Evolutionary conservation across 2,888 invertebrate genomes (phyloP), one percentile per base, ranked within the genome.

Genomic region (Alloscopus bannaensis): DNA sequence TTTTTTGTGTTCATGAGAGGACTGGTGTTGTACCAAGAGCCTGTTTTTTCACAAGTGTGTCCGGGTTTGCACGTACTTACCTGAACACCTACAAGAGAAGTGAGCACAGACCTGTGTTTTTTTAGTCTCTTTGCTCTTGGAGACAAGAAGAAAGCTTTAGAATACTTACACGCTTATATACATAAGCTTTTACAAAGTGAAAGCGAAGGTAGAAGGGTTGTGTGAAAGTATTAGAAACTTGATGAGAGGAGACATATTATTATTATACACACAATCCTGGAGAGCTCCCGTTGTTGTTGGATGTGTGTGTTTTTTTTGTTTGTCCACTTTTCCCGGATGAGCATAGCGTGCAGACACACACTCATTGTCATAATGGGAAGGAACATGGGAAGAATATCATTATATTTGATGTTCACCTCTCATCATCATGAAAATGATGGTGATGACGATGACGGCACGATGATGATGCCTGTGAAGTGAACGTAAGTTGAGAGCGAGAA

Each of bases 321-420:
- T 75, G 66, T 47, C 75, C 75, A 66, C 29, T 75, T 66, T 60
- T 29, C 29, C 29, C 36, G 3, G 8, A 18, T 3, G 2, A 18
- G 28, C 45, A 20, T 75, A 47, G 69, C 64, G 45, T 77, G 77
- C 77, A 77, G 45, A 69, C 69, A 77, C 31, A 40, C 52, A 11
- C 76, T 77, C 60, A 64, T 77, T 69, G 52, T 45, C 60, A 64
- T 77, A 77, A 77, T 77, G 60, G 76, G 69, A 76, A 60, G 62
- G 29, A 76, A 69, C 68, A 76, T 76, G 68, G 52, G 55, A 69
- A 77, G 69, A 69, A 76, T 68, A 77, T 77, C 77, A 77, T 75
- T 62, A 64, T 76, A 57, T 68, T 68, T 68, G 59, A 69, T 77
- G 77, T 64, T 77, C 69, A 64, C 69, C 62, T 69, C 62, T 69